phyloP scores from a whole-genome alignment of 1,140 invertebrate genomes.

The Drosophila simulans region DNA sequence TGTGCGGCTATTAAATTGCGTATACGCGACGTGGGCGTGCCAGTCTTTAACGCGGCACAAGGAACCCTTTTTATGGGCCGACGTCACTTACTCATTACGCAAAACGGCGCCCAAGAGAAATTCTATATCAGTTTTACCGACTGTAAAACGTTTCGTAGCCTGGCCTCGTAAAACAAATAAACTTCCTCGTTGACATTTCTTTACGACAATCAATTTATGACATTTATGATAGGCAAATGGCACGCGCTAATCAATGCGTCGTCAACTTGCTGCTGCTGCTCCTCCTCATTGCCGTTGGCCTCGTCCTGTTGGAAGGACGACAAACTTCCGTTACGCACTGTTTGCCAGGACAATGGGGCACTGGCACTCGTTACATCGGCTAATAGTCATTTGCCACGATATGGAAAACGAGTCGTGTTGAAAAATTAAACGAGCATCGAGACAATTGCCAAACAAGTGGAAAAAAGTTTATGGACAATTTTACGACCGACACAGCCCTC shows the following conservation, averaged over 20 bases:
- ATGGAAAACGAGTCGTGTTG: conserved; percentile 61
- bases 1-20: conserved; percentile 72
- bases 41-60: conserved; percentile 8
- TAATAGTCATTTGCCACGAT: conserved; percentile 68
- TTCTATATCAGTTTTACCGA: conserved; percentile 54
- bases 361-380: conserved; percentile 36
- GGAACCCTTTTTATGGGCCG: conserved; percentile 40
- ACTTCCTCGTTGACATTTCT: conserved; percentile 52
- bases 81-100: conserved; percentile 54
- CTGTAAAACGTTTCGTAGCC: conserved; percentile 58
- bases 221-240: conserved; percentile 77
- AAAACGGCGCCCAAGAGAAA: conserved; percentile 29
- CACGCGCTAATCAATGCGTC: conserved; percentile 75
- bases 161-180: conserved; percentile 45
- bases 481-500: conserved; percentile 54
- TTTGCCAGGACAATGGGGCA: conserved; percentile 47
- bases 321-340: conserved; percentile 72
- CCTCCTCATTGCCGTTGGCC: background rate
- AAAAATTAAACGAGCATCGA: conserved; percentile 70
- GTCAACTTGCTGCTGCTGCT: conserved; percentile 30
- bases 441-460: conserved; percentile 68
- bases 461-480: conserved; percentile 51
- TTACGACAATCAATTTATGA: conserved; percentile 69
- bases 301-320: conserved; percentile 27
- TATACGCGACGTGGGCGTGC: conserved; percentile 57